Conservation (phyloP, 2,888 invertebrate genomes). For the Ectemnius continuus region DNA sequence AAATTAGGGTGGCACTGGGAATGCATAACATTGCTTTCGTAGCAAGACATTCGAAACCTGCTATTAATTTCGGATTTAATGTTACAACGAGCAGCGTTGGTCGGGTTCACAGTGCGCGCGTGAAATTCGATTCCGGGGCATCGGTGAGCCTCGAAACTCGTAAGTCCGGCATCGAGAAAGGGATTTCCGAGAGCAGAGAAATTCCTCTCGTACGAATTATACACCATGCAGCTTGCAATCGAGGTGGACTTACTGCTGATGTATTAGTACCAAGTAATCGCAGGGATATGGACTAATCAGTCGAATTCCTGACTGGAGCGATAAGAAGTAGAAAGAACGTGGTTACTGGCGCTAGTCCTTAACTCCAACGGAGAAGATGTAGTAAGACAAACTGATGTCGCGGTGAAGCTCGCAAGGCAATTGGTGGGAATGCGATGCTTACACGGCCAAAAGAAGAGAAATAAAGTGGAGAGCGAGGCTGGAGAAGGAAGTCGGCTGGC, state of each 20-base stretch:
- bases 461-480: slow-evolving; percentile 32
- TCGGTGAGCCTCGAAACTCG: too few relatives aligned
- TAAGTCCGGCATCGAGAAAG: too few relatives aligned
- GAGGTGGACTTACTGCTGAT: too few relatives aligned
- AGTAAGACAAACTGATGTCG: slow-evolving; percentile 55
- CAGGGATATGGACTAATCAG: slow-evolving; percentile 41
- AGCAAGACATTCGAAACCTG: not conserved
- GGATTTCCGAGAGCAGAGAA: too few relatives aligned
- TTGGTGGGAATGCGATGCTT: slow-evolving; percentile 22
- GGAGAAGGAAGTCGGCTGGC: slow-evolving; percentile 26
- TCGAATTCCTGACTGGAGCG: slow-evolving; percentile 39
- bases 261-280: too few relatives aligned
- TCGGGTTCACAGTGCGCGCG: not conserved
- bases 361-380: slow-evolving; percentile 25
- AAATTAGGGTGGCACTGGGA: slow-evolving; percentile 1
- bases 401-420: slow-evolving; percentile 20
- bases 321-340: slow-evolving; percentile 15
- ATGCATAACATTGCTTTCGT: not conserved
- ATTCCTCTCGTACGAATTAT: too few relatives aligned
- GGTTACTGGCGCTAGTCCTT: too few relatives aligned
- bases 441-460: slow-evolving; percentile 31
- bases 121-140: too few relatives aligned
- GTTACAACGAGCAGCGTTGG: not conserved
- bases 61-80: slow-evolving; percentile 4
- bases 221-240: too few relatives aligned